A percentile compares a stretch with the other conserved stretches of the same genome.
These are phyloP conservation scores for Aix galericulata DNA, from an alignment of 2,113 vertebrate species.

Conservation along the genomic window DNA sequence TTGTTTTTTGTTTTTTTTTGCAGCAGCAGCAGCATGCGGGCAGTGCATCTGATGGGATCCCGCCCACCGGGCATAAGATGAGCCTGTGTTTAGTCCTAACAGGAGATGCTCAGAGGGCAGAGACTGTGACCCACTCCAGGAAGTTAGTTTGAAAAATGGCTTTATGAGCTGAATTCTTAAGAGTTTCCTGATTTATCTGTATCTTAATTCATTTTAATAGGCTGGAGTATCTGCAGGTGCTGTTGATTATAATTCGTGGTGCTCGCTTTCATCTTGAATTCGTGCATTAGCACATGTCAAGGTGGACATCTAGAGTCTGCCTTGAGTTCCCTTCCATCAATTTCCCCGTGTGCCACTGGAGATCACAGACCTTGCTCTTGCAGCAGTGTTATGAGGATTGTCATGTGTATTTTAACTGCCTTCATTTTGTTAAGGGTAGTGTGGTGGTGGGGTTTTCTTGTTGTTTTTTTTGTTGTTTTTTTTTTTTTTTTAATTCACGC, in stretches of 20 bases:
- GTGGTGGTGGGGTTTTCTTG: no score
- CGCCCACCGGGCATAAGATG: neutral
- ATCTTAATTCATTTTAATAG: constrained; percentile 53
- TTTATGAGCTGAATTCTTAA: neutral
- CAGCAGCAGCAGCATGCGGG: neutral
- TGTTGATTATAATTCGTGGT: constrained; percentile 39
- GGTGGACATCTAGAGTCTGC: constrained; percentile 47
- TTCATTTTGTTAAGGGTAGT: neutral
- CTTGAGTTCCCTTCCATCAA: neutral
- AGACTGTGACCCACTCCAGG: neutral
- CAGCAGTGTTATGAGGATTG: neutral
- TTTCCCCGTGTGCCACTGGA: neutral
- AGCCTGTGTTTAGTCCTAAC: neutral
- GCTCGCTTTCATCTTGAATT: constrained; percentile 23
- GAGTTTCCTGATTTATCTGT: constrained; percentile 45
- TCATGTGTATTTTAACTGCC: constrained; percentile 8
- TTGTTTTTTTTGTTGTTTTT: no score
- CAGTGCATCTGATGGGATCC: neutral
- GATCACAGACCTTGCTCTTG: neutral
- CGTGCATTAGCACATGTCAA: neutral
- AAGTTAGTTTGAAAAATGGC: neutral
- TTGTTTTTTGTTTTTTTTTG: no score
- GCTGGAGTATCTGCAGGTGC: constrained; percentile 29
- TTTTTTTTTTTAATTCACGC: neutral
- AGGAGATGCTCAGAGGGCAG: neutral